Evolutionary conservation across 2,113 vertebrate species (phyloP), one percentile per base, ranked within the genome.

Genomic region (Eptesicus fuscus): DNA sequence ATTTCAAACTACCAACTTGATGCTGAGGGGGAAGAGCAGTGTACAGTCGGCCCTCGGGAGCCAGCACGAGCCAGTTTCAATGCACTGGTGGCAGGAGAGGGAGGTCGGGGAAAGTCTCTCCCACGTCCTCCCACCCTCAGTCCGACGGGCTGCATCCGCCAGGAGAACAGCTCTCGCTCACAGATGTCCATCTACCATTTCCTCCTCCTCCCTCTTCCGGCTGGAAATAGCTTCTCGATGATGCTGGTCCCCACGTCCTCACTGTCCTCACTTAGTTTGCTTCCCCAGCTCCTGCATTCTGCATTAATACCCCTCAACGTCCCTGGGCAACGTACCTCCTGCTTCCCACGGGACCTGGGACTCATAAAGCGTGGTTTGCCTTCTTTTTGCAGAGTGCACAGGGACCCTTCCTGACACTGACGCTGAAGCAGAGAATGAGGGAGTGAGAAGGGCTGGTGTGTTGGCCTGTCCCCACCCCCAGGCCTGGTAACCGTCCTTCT

Each of bases 401-500:
- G 3, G 11, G 23, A 86, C 14, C 47, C 86, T 25, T 35, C 65
- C 40, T 9, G 32, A 28, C 51, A 18, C 11, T 5, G 23, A 14
- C 44, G 0, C 5, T 7, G 25, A 61, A 32, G n/a, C 76, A 42
- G 32, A 61, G 25, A 11, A 23, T 0, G 18, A 25, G 23, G n/a
- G n/a, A 22, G 51, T 16, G 6, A 14, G 42, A 35, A 11, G 28
- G 23, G 22, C 28, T 9, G 37, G 25, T 7, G 8, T 32, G 16
- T 32, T 8, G 32, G 7, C 4, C 22, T 61, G 22, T 30, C 53
- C 4, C 30, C 0, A 0, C 7, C 53, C 40, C 51, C 44, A 35
- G 5, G 51, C 69, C 32, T 1, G 30, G 22, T 30, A 23, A 73
- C 63, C 65, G 4, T 51, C 65, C 32, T 79, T 56, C 61, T 84